Conservation (phyloP, 2,888 invertebrate species). For the Cryptophagus acutangulus region DNA sequence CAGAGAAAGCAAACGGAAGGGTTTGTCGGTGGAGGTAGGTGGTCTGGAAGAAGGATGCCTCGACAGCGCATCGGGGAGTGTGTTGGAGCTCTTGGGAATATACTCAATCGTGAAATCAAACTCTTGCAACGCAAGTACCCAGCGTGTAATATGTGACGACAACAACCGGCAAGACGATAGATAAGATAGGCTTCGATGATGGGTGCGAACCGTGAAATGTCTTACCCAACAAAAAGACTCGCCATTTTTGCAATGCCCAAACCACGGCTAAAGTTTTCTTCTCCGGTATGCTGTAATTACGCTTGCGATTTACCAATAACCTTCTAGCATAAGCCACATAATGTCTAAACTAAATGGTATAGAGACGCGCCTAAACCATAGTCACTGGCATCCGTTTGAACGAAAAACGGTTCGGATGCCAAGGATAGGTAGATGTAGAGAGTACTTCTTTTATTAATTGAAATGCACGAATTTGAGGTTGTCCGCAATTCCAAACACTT, state of each 20-base stretch:
- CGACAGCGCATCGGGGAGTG: constrained; percentile 31
- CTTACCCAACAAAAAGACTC: constrained; percentile 25
- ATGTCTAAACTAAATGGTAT: constrained; percentile 7
- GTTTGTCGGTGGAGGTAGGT: constrained; percentile 9
- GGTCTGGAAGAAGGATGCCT: constrained; percentile 8
- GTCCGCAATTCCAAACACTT: constrained; percentile 7
- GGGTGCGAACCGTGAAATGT: constrained; percentile 26
- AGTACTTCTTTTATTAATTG: not conserved
- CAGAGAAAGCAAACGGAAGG: constrained; percentile 4
- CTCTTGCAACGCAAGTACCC: constrained; percentile 28
- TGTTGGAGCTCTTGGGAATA: constrained; percentile 27
- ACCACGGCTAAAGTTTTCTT: constrained; percentile 28
- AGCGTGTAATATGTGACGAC: constrained; percentile 25
- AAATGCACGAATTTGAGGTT: constrained; percentile 6
- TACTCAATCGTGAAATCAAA: constrained; percentile 25
- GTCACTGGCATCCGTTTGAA: no score
- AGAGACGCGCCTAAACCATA: no score
- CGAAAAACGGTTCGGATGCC: no score
- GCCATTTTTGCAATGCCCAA: constrained; percentile 25
- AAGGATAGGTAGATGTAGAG: constrained; percentile 3
- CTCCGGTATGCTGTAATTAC: no score
- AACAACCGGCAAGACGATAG: constrained; percentile 26
- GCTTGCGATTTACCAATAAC: constrained; percentile 16
- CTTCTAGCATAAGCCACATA: constrained; percentile 10
- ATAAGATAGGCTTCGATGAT: constrained; percentile 29